Evolutionary conservation across 2,113 vertebrate genomes (phyloP).

Genomic region (Austrofundulus limnaeus): DNA sequence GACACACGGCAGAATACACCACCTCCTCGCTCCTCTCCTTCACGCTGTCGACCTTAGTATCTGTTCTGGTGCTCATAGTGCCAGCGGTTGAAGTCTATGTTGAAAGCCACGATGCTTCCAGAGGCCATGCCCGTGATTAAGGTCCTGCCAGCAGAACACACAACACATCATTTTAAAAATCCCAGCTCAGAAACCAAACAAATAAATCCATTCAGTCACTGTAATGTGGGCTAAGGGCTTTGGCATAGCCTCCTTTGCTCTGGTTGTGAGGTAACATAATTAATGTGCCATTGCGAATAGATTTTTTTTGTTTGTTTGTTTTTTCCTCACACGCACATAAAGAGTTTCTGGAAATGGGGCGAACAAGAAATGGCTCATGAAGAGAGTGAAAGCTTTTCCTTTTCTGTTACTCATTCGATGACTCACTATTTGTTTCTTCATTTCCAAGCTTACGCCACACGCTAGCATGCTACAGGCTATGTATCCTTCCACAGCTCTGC

Average conservation of each 20-base stretch:
- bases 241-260: background rate
- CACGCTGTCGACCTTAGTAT: conserved; percentile 86
- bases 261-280: background rate
- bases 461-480: no score
- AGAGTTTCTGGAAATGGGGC: no score
- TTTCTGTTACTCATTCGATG: no score
- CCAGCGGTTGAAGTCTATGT: conserved; percentile 99
- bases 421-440: no score
- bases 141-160: conserved; percentile 81
- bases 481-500: no score
- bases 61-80: conserved; percentile 99
- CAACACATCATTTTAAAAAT: background rate
- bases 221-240: background rate
- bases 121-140: conserved; percentile 99
- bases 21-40: conserved; percentile 34
- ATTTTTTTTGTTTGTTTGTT: background rate
- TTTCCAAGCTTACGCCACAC: no score
- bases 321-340: no score
- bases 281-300: background rate
- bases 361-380: no score
- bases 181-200: background rate
- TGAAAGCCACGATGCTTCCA: conserved; percentile 99
- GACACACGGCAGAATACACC: conserved; percentile 52
- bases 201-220: background rate
- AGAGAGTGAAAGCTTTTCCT: no score